Evolutionary conservation across 1,140 invertebrate species (phyloP).

Genomic region (Cyphomyrmex costatus): DNA sequence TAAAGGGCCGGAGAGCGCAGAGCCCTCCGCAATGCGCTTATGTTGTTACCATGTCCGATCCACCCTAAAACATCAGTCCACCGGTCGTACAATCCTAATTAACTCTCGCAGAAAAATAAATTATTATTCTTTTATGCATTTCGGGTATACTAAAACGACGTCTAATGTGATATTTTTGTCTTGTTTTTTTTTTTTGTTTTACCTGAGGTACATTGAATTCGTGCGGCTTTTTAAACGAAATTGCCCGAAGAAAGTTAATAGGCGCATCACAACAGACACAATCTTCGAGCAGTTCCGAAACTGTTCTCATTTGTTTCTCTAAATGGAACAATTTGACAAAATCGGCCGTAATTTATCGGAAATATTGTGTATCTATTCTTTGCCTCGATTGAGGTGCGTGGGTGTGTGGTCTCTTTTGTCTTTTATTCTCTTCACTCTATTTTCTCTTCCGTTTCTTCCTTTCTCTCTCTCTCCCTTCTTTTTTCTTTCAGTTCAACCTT

Average conservation of each 20-base stretch:
- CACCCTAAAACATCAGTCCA: conserved; percentile 34
- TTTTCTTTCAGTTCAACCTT: conserved; percentile 15
- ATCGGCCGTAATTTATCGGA: conserved; percentile 79
- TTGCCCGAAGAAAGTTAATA: conserved; percentile 1
- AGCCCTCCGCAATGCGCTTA: conserved; percentile 37
- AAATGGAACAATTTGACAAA: conserved; percentile 66
- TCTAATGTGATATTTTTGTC: neutral
- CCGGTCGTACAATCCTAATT: conserved; percentile 21
- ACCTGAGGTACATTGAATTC: neutral
- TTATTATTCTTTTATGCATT: neutral
- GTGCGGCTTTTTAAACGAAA: neutral
- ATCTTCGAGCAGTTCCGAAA: conserved; percentile 15
- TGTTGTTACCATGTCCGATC: conserved; percentile 19
- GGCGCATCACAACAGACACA: neutral
- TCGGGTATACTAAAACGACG: neutral
- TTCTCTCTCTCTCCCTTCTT: neutral
- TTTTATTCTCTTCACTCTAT: conserved; percentile 20
- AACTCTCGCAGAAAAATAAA: conserved; percentile 19
- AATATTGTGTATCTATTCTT: conserved; percentile 78
- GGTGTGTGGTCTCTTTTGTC: conserved; percentile 4
- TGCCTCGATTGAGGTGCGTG: conserved; percentile 8
- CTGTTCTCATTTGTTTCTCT: neutral
- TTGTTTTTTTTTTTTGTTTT: too few species aligned
- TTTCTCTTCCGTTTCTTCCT: neutral
- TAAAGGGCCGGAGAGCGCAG: conserved; percentile 38